Evolutionary conservation across 2,113 vertebrate species (phyloP).

Genomic region (Sialia sialis): DNA sequence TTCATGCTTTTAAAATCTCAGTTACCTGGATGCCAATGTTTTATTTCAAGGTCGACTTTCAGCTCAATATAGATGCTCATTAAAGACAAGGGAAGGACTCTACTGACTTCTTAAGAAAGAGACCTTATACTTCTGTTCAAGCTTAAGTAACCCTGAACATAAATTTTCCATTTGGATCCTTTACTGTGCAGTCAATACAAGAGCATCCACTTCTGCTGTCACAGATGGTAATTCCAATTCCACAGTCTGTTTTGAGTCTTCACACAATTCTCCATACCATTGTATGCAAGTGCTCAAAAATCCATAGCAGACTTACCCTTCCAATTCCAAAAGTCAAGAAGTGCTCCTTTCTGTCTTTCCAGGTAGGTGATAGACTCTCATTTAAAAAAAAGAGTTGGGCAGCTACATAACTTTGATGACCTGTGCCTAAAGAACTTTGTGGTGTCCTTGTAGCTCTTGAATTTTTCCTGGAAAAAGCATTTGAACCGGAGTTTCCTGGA

Average conservation of each 20-base stretch:
- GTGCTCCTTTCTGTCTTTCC: not conserved
- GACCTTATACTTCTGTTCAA: not conserved
- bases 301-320: not conserved
- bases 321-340: not conserved
- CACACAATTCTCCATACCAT: not conserved
- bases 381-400: not conserved
- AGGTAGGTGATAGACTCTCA: not conserved
- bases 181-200: not conserved
- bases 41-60: not conserved
- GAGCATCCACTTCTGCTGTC: not conserved
- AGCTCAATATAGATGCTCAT: not conserved
- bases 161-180: constrained; percentile 4
- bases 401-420: not conserved
- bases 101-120: not conserved
- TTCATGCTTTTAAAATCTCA: constrained; percentile 15
- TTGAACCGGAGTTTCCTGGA: not conserved
- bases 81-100: not conserved
- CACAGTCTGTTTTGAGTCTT: not conserved
- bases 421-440: not conserved
- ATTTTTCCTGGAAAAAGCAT: not conserved
- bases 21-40: not conserved
- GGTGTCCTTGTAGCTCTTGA: not conserved
- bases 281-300: not conserved
- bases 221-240: not conserved
- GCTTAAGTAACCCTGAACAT: not conserved